Percentiles rank a stretch among this genome's conserved stretches.
Conservation (phyloP, 2,797 vertebrate genomes). For the Buceros bicornis region DNA sequence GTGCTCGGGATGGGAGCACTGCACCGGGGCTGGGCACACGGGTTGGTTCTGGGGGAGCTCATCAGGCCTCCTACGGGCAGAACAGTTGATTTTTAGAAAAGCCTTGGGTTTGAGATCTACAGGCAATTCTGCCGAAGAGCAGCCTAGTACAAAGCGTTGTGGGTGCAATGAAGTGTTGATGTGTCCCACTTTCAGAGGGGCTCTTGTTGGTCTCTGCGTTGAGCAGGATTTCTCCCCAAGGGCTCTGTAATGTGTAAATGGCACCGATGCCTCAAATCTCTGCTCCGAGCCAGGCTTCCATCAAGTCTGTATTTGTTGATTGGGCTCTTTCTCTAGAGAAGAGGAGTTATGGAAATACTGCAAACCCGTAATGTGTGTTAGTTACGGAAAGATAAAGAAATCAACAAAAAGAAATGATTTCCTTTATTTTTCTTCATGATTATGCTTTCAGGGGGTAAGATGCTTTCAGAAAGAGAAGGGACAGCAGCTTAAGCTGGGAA, state of each 20-base stretch:
- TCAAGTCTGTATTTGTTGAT: neutral
- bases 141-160: fast-evolving
- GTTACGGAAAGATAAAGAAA: neutral
- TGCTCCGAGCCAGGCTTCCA: neutral
- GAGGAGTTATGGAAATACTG: neutral
- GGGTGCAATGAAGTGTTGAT: fast-evolving
- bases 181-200: neutral
- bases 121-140: neutral
- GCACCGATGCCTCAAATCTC: neutral
- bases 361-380: neutral
- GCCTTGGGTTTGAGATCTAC: neutral
- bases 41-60: neutral
- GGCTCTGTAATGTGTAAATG: neutral
- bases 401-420: neutral
- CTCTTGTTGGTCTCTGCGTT: neutral
- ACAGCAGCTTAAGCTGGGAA: neutral
- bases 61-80: neutral
- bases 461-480: conserved; percentile 7
- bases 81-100: neutral
- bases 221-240: neutral
- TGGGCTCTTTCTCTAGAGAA: conserved; percentile 11
- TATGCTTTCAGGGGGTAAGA: neutral
- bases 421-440: neutral
- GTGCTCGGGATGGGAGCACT: neutral
- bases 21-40: neutral